Evolutionary conservation across 2,113 vertebrate species (phyloP), one percentile per base, ranked within the genome.

Genomic region (Larimichthys crocea): DNA sequence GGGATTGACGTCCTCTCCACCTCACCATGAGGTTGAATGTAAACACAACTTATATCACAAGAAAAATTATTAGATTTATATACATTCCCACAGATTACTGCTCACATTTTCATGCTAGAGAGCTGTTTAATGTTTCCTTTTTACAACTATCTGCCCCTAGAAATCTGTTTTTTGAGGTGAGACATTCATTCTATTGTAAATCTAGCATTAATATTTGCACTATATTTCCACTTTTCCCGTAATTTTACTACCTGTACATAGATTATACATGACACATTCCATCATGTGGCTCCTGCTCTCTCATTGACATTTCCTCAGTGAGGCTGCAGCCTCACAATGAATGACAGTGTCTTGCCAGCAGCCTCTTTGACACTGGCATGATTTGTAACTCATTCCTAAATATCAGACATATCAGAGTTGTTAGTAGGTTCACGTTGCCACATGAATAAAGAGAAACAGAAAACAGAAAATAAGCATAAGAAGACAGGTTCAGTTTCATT

Each of bases 311-410:
- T 68, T 74, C 24, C 59, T 26, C 11, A 49, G 50, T 44, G 20
- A 67, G 59, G 65, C 67, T 86, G 60, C 76, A 77, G 40, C 66
- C 68, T 53, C 24, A 53, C 35, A 82, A 53, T 80, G 82, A 82
- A 76, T 46, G 72, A 26, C 73, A 49, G 44, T 67, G 64, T 68
- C 1, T 49, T 73, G 46, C 48, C 52, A 67, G 24, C 53, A 70
- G 22, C 35, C 48, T 63, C 55, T 16, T 60, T 49, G 4, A 67
- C 44, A 42, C 10, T 24, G 22, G 52, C 40, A 42, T 40, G 40
- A 55, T 64, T 44, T 49, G 46, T 5, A 66, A 67, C 29, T 56
- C 35, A 50, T 3, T 16, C 16, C 22, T 65, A 46, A 8, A 9
- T 40, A 40, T 40, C 35, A 40, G 10, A 63, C 50, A 19, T 10